phyloP scores from a whole-genome alignment of 2,888 invertebrate genomes.

The Boloria euphrosyne region DNA sequence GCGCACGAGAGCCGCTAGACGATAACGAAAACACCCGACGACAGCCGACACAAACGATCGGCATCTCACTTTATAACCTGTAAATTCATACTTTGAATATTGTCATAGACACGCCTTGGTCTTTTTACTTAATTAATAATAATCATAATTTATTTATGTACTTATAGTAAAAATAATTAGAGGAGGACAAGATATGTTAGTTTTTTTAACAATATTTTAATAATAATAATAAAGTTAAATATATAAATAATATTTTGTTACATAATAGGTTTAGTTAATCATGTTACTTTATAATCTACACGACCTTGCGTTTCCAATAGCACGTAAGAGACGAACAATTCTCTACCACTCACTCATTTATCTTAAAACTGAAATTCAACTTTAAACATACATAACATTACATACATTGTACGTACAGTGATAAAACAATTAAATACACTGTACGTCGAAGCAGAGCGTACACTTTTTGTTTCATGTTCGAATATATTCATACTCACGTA shows the following conservation, averaged over 20 bases:
- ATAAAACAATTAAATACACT: not conserved
- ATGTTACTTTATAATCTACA: no score
- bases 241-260: no score
- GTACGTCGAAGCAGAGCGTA: not conserved
- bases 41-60: conserved; percentile 7
- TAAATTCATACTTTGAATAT: conserved; percentile 13
- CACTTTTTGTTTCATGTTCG: not conserved
- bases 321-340: no score
- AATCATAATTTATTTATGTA: no score
- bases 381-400: no score
- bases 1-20: conserved; percentile 74
- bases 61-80: conserved; percentile 14
- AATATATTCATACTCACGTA: conserved; percentile 50
- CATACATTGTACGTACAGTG: not conserved
- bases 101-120: not conserved
- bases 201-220: no score
- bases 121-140: not conserved
- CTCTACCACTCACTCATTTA: not conserved
- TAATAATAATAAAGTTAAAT: no score
- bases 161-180: no score
- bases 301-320: no score
- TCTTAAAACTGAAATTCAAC: not conserved
- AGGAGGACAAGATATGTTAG: no score
- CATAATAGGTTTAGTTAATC: no score
- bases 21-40: conserved; percentile 61